These are phyloP conservation scores for Probosciger aterrimus DNA, from an alignment of 2,113 vertebrate species.

Conservation along the genomic window DNA sequence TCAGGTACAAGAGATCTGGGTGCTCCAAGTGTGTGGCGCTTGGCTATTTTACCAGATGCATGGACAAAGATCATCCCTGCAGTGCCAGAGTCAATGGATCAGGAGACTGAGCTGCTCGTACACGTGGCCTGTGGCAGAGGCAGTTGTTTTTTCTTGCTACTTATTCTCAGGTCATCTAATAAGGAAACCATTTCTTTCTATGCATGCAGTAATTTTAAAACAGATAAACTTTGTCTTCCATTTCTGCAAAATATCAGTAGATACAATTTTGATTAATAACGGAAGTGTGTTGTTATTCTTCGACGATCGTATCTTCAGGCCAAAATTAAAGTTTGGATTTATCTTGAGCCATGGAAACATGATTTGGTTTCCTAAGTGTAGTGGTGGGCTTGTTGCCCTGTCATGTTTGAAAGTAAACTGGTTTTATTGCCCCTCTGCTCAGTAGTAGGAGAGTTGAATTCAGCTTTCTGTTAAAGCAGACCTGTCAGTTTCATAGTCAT, in stretches of 20 bases:
- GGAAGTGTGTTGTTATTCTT: not conserved
- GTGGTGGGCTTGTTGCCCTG: not conserved
- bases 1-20: too few species aligned
- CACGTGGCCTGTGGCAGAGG: accelerated
- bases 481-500: not conserved
- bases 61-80: not conserved
- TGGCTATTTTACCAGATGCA: not conserved
- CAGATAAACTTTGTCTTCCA: not conserved
- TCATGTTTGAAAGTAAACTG: not conserved
- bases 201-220: not conserved
- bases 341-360: not conserved
- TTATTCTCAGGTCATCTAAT: not conserved
- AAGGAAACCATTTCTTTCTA: not conserved
- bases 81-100: not conserved
- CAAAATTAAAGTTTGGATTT: not conserved
- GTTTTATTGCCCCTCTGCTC: not conserved
- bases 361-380: not conserved
- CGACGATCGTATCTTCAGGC: not conserved
- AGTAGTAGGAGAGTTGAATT: not conserved
- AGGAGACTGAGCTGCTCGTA: not conserved
- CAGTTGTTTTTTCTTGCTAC: not conserved
- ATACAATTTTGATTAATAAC: not conserved
- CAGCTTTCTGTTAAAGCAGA: not conserved
- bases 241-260: not conserved
- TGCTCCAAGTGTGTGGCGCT: not conserved